Evolutionary conservation across 2,888 invertebrate species (phyloP).

Genomic region (Polydesmus complanatus): DNA sequence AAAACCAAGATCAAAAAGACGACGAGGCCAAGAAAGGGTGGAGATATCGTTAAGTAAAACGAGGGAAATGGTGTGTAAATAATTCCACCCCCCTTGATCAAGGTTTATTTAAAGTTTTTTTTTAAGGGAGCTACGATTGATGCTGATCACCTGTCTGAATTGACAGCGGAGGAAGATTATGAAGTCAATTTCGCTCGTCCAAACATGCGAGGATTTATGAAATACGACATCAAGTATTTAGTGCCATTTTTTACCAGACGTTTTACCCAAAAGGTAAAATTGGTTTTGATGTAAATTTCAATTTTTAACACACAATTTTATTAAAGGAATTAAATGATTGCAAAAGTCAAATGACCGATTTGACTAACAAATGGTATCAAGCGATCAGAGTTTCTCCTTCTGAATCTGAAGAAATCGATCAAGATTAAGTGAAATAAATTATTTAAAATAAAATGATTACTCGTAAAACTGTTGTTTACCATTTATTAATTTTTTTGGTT

Average conservation of each 20-base stretch:
- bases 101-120: background rate
- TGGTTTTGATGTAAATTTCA: no score
- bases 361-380: slow-evolving; percentile 95
- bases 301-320: no score
- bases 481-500: background rate
- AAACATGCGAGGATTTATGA: slow-evolving; percentile 61
- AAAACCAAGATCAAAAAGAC: slow-evolving; percentile 29
- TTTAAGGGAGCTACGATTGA: slow-evolving; percentile 71
- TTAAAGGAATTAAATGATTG: slow-evolving; percentile 83
- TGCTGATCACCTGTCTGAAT: slow-evolving; percentile 81
- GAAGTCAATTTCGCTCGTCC: slow-evolving; percentile 69
- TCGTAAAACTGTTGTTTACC: background rate
- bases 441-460: background rate
- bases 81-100: background rate
- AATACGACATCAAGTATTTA: slow-evolving; percentile 81
- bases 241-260: slow-evolving; percentile 91
- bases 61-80: slow-evolving; percentile 64
- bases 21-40: slow-evolving; percentile 34
- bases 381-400: slow-evolving; percentile 74
- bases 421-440: no score
- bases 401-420: slow-evolving; percentile 21
- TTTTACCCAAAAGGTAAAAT: slow-evolving; percentile 73
- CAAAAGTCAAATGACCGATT: slow-evolving; percentile 87
- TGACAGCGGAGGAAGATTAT: slow-evolving; percentile 74
- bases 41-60: slow-evolving; percentile 93